Percentiles rank a stretch among this genome's conserved stretches.
Conservation (phyloP, 2,888 invertebrate genomes). For the Brachylomia viminalis region DNA sequence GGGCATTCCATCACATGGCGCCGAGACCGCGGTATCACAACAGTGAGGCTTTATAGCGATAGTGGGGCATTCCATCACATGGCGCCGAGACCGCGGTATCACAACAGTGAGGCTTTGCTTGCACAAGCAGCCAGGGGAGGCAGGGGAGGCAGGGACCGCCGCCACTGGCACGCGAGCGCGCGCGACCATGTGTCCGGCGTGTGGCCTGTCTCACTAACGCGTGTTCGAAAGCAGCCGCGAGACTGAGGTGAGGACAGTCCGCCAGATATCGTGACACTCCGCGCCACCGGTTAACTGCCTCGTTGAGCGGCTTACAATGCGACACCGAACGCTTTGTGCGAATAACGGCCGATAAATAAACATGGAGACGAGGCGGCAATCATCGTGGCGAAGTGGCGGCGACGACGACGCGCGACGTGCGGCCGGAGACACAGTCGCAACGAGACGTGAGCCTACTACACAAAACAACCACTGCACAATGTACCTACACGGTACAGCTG, state of each 20-base stretch:
- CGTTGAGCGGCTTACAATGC: background rate
- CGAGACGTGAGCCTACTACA: background rate
- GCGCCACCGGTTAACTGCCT: background rate
- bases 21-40: no score
- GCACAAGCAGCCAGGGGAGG: background rate
- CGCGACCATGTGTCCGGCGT: background rate
- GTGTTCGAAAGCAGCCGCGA: background rate
- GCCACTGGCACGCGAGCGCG: background rate
- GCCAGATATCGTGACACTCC: no score
- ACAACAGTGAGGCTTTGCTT: background rate
- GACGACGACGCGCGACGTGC: no score
- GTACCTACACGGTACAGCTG: no score
- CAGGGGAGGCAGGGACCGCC: background rate
- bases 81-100: background rate
- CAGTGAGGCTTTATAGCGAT: background rate
- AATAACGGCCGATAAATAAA: constrained; percentile 56
- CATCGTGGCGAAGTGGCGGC: background rate
- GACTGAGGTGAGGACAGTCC: no score
- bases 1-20: background rate
- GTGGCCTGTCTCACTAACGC: background rate
- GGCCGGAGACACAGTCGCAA: background rate
- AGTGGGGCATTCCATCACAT: background rate
- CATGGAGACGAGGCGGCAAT: constrained; percentile 24
- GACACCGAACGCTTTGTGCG: constrained; percentile 25
- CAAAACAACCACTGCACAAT: background rate